Evolutionary conservation across 2,113 vertebrate genomes (phyloP), one percentile per base, ranked within the genome.

Genomic region (Heterotis niloticus): DNA sequence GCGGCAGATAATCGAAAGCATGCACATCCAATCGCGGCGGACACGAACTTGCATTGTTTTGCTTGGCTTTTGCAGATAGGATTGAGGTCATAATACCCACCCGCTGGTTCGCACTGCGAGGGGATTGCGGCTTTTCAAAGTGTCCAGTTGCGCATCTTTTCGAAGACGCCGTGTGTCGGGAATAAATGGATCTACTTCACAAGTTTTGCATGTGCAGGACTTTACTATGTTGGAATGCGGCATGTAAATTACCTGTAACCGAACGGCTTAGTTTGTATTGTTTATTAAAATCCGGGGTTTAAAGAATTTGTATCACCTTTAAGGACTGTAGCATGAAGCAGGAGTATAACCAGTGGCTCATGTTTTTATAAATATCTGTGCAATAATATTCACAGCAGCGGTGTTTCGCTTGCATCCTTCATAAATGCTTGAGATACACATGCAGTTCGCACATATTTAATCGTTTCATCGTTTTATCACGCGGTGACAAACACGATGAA

Each of bases 51-150:
- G 52, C 72, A 66, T 68, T 82, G 76, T 81, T 81, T 83, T 74
- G 78, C 78, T 79, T 83, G 72, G 65, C 80, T 64, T 77, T 78
- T 76, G 73, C 81, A 79, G 80, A 82, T 79, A 75, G 79, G 57
- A 77, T 54, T 28, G 79, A 70, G 76, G 70, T 78, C 69, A 76
- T 69, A 57, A 69, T 78, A 78, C 64, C 68, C 75, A 84, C 62
- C 76, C 73, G 68, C 66, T 76, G 65, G 20, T 26, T 71, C 44
- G 68, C 75, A 66, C 14, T 71, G 76, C 28, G 78, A 76, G 78
- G 74, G 74, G 77, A 66, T 62, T 68, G 26, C 62, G 78, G 70
- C 78, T 64, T 81, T 80, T 77, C 67, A 76, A 70, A 80, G 20
- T 28, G 14, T 69, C 75, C 79, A 80, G 81, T 81, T 78, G 76